Evolutionary conservation across 2,797 vertebrate genomes (phyloP), one percentile per base, ranked within the genome.

Genomic region (Parauchenoglanis ngamensis): DNA sequence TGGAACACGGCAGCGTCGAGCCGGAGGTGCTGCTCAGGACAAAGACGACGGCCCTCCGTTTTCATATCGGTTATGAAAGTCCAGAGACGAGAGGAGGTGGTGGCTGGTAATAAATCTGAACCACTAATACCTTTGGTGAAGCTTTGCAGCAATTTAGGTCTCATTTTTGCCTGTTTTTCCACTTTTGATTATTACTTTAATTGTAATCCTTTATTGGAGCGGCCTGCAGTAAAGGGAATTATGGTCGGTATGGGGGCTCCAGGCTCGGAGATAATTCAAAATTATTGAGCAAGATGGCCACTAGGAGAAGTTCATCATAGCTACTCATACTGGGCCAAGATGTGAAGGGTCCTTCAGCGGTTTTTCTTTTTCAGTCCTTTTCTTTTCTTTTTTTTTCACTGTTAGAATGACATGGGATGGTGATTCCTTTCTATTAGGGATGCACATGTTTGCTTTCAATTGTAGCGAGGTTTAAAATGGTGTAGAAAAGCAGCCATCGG

Each of bases 201-300:
- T 96, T 96, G 95, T 95, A 94, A 94, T 95, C 94, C 95, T 96
- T 96, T 96, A 96, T 95, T 96, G 94, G 94, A 94, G 94, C 94
- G 93, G 94, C 94, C 94, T 93, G 94, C 95, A 95, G 94, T 95
- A 95, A 96, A 95, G 93, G 95, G 95, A 96, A 92, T 96, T 96
- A 96, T 94, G 92, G 92, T 93, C 91, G 91, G 92, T 91, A 90
- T 92, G 95, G 95, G 95, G 94, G 93, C 93, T 90, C 85, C 89
- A 94, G 94, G 92, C 92, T 90, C 88, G 82, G 91, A 95, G 93
- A 96, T 96, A 95, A 96, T 96, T 95, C 95, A 95, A 94, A 93
- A 94, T 96, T 96, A 96, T 96, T 96, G 94, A 92, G 90, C 92
- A 95, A 95, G 94, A 96, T 92, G 94, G 95, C 95, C 95, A 95